phyloP scores from a whole-genome alignment of 1,140 invertebrate genomes.

The Hyphantria cunea region DNA sequence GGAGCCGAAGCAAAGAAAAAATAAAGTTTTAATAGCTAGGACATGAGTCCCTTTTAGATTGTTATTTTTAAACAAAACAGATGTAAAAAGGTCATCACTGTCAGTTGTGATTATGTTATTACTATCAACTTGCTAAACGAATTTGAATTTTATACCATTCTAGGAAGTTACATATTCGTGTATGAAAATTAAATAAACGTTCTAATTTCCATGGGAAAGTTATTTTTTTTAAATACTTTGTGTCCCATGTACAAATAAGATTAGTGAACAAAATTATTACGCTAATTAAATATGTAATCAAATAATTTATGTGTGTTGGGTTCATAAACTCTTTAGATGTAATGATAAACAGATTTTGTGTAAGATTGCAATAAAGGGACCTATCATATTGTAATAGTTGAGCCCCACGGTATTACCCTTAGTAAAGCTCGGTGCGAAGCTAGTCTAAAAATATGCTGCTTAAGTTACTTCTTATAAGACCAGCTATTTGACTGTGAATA shows the following conservation, averaged over 20 bases:
- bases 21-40: conserved; percentile 52
- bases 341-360: too few species aligned
- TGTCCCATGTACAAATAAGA: neutral
- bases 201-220: conserved; percentile 13
- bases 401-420: too few species aligned
- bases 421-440: too few species aligned
- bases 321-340: too few species aligned
- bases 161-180: conserved; percentile 1
- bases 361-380: too few species aligned
- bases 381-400: too few species aligned
- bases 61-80: conserved; percentile 58
- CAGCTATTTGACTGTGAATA: too few species aligned
- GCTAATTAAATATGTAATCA: neutral
- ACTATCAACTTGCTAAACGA: neutral
- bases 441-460: too few species aligned
- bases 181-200: neutral
- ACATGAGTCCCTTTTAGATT: conserved; percentile 41
- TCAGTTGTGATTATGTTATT: conserved; percentile 26
- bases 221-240: neutral
- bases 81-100: conserved; percentile 45
- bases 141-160: neutral
- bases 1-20: conserved; percentile 34
- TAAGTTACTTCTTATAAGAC: too few species aligned
- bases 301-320: too few species aligned
- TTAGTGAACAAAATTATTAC: neutral